Evolutionary conservation across 2,113 vertebrate species (phyloP).

Genomic region (Heliornis fulica): DNA sequence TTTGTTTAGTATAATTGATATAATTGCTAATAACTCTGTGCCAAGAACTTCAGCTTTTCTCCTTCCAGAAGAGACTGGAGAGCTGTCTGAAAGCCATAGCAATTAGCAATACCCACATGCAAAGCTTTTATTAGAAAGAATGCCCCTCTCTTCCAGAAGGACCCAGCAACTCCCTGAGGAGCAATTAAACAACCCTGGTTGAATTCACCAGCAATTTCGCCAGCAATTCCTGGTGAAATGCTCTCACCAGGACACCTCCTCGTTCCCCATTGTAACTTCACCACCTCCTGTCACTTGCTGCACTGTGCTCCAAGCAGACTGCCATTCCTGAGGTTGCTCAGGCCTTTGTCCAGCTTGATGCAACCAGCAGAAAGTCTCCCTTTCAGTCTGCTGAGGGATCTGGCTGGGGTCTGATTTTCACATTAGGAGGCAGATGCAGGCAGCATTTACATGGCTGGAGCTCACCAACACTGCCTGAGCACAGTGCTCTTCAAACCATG

Average conservation of each 20-base stretch:
- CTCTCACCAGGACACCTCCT: background rate
- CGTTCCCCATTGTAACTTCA: background rate
- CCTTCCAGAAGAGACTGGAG: conserved; percentile 28
- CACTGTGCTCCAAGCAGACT: background rate
- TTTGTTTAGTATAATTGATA: conserved; percentile 73
- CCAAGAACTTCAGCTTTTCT: conserved; percentile 63
- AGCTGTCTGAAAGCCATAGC: conserved; percentile 56
- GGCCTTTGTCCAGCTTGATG: background rate
- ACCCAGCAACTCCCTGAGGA: conserved; percentile 1
- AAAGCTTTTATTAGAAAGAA: conserved; percentile 62
- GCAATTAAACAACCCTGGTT: background rate
- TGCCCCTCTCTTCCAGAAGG: conserved; percentile 32
- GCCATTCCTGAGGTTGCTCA: background rate
- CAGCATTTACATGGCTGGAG: background rate
- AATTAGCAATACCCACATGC: conserved; percentile 59
- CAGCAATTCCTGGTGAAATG: too few relatives aligned
- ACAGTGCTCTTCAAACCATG: accelerated
- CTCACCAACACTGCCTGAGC: background rate
- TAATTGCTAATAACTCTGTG: conserved; percentile 71
- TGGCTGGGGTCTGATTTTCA: background rate
- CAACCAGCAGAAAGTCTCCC: background rate
- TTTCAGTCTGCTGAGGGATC: background rate
- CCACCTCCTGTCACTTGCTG: background rate
- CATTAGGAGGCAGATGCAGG: background rate
- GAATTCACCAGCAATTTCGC: too few relatives aligned